These are phyloP conservation scores for Leucosticte australis DNA, from an alignment of 2,113 vertebrate genomes.

Conservation along the genomic window DNA sequence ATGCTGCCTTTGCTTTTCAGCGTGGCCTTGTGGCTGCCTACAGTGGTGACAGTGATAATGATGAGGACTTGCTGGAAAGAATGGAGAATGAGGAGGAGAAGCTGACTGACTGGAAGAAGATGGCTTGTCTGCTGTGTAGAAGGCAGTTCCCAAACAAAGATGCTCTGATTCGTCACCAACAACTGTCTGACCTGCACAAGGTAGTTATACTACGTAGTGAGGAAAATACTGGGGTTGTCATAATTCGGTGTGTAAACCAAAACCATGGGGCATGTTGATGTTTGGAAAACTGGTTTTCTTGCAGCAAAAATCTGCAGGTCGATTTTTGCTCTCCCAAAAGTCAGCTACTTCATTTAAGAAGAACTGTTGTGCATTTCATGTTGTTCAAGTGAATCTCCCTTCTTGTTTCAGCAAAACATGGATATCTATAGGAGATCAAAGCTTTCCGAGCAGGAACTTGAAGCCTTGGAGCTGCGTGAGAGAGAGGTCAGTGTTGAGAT, in stretches of 20 bases:
- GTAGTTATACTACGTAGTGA: slow-evolving; percentile 46
- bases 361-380: background rate
- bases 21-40: slow-evolving; percentile 94
- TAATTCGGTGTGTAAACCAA: background rate
- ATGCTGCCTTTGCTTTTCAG: slow-evolving; percentile 46
- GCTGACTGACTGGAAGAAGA: slow-evolving; percentile 94
- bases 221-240: background rate
- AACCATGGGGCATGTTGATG: background rate
- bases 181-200: slow-evolving; percentile 97
- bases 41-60: slow-evolving; percentile 95
- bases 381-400: background rate
- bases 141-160: slow-evolving; percentile 97
- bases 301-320: background rate
- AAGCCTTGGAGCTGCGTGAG: slow-evolving; percentile 93
- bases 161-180: slow-evolving; percentile 89
- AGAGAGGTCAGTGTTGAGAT: slow-evolving; percentile 83
- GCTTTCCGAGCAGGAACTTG: slow-evolving; percentile 90
- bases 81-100: slow-evolving; percentile 86
- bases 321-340: background rate
- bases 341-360: background rate
- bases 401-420: slow-evolving; percentile 89
- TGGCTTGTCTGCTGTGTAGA: slow-evolving; percentile 93
- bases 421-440: slow-evolving; percentile 89
- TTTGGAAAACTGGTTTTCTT: background rate
- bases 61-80: slow-evolving; percentile 84